A percentile compares a stretch with the other conserved stretches of the same genome.
phyloP scores from a whole-genome alignment of 2,113 vertebrate species.

The Peromyscus maniculatus region DNA sequence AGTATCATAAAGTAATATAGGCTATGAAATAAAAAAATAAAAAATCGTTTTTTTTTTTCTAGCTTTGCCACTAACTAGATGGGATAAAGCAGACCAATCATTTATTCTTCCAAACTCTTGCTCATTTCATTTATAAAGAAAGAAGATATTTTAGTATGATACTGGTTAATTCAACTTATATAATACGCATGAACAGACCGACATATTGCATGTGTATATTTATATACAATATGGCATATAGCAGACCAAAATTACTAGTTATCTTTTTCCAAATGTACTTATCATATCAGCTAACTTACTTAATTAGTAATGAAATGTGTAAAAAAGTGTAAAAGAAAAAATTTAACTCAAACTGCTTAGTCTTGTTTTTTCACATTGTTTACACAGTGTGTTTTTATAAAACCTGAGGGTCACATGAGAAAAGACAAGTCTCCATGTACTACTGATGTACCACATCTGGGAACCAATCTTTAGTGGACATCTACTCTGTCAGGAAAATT shows the following conservation, averaged over 20 bases:
- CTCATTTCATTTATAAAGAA: slow-evolving; percentile 44
- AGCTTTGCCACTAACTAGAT: not conserved
- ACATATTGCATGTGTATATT: slow-evolving; percentile 2
- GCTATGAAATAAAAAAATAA: not conserved
- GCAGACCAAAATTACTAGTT: slow-evolving; percentile 14
- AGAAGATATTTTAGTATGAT: slow-evolving; percentile 36
- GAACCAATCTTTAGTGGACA: slow-evolving; percentile 60
- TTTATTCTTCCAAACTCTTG: not conserved
- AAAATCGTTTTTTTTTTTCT: not conserved
- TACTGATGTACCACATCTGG: not conserved
- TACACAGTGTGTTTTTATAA: slow-evolving; percentile 21
- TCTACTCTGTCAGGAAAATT: slow-evolving; percentile 27
- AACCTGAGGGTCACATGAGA: slow-evolving; percentile 46
- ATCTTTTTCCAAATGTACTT: slow-evolving; percentile 31
- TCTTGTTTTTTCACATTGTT: slow-evolving; percentile 38
- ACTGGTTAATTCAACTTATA: not conserved
- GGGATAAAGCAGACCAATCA: slow-evolving; percentile 5
- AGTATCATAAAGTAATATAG: not conserved
- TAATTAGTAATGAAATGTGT: slow-evolving; percentile 41
- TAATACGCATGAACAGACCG: slow-evolving; percentile 11
- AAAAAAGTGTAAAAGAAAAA: slow-evolving; percentile 41
- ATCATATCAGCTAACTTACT: not conserved
- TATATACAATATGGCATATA: slow-evolving; percentile 32
- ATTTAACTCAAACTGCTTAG: slow-evolving; percentile 36
- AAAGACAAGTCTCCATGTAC: not conserved